Evolutionary conservation across 2,888 invertebrate species (phyloP), one percentile per base, ranked within the genome.

Genomic region (Lymantria monacha): DNA sequence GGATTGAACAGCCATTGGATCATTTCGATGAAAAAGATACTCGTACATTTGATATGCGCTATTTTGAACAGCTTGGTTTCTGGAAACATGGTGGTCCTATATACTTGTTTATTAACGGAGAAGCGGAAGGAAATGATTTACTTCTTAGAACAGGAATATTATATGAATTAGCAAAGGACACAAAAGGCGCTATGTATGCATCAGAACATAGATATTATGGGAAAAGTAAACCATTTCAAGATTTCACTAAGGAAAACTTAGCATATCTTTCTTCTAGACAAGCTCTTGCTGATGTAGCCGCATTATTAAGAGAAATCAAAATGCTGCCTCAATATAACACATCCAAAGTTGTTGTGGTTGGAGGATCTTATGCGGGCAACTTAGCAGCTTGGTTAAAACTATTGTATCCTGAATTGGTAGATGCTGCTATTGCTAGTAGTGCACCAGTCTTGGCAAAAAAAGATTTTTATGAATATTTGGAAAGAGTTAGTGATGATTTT

Each of bases 121-220:
- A 87, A 74, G 69, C 73, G n/a, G 55, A 66, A 52, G 83, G 82
- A 7, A 66, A 71, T 30, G 72, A 79, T 7, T 58, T 53, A 1
- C 83, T 81, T 57, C 63, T 87, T 0, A 72, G 72, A 49, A 76
- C 75, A n/a, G 87, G 87, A 14, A 70, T 79, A 31, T 57, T 83
- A 52, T 82, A 76, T 45, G 86, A 88, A 30, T 60, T 90, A 14
- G 89, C 87, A 0, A 77, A 75, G 51, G 88, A 88, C 70, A 87
- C 89, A 0, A 74, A 83, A 42, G 90, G 88, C 1, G 88, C 84
- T 1, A 75, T 90, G 75, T 87, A 73, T 57, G 57, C 76, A 42
- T 65, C 80, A 2, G 90, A 89, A 66, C 89, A 89, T 45, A 82
- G 90, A 57, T 90, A 86, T 64, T 89, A 89, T 38, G 89, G 89